Base-by-base conservation (phyloP, 2,797 vertebrate genomes). In the Phrynocephalus vlangalii region DNA sequence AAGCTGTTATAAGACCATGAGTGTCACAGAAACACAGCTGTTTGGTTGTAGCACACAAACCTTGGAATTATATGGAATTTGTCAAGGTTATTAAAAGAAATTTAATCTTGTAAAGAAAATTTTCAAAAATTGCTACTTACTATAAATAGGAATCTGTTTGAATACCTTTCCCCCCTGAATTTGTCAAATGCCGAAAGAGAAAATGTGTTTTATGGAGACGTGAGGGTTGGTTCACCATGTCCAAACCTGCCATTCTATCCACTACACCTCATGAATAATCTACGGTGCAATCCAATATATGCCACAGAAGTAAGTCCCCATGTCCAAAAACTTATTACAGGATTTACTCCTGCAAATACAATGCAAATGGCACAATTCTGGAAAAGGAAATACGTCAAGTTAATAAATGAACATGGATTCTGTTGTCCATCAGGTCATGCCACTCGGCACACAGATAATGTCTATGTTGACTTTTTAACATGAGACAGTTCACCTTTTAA, bases 21-120 rank as follows among this genome's bases (percentile, higher is more conserved):
- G 1, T 56, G 87, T 88, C 30, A 88, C 16, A 83, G 5, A 85
- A 89, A 86, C 85, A 81, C 24, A 48, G 0, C 0, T 88, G 82
- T 71, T 86, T 2, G 18, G 18, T 52, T 67, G 63, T 20, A 70
- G 30, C 20, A 28, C 28, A 68, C 13, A 11, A 22, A 79, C 52
- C 3, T 30, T 30, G 78, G 18, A 79, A 72, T 79, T 86, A n/a
- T 48, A 20, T 63, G 18, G 68, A 56, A 26, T 70, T 52, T 79
- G 6, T 68, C 15, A 13, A n/a, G 24, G 5, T 52, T 26, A n/a
- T 38, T 76, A 4, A 63, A 80, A 30, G 3, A 44, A 48, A 50
- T 48, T 68, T 44, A 56, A 78, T 26, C 28, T 63, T 15, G 16
- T 48, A 24, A 44, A 56, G 52, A 56, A 3, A 2, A 5, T 38